Conservation (phyloP, 1,140 invertebrate genomes). For the Himalopsyche phryganea region DNA sequence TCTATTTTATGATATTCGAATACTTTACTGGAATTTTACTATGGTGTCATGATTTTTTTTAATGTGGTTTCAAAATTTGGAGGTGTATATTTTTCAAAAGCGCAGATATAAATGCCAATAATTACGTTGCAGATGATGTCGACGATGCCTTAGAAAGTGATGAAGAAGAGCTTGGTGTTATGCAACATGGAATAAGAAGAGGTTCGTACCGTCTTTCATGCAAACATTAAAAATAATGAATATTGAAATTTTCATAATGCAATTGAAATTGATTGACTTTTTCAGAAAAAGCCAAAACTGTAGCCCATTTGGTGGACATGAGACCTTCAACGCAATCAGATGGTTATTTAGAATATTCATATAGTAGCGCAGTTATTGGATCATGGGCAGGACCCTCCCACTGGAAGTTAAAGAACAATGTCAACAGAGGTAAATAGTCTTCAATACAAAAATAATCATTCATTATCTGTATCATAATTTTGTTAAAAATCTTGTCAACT, state of each 20-base stretch:
- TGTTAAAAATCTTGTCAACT: no score
- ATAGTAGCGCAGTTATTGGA: slow-evolving; percentile 54
- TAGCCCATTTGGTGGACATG: slow-evolving; percentile 43
- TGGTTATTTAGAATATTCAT: slow-evolving; percentile 66
- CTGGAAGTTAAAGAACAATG: slow-evolving; percentile 62
- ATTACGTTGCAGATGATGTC: slow-evolving; percentile 44
- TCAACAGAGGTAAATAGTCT: slow-evolving; percentile 42
- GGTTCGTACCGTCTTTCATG: slow-evolving; percentile 21
- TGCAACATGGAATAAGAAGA: slow-evolving; percentile 39
- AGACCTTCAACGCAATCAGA: slow-evolving; percentile 40
- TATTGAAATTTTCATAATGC: no score
- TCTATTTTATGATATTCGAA: background rate
- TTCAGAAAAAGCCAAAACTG: slow-evolving; percentile 32
- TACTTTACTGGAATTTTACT: no score
- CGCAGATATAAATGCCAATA: no score
- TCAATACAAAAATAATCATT: slow-evolving; percentile 36
- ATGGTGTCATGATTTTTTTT: no score
- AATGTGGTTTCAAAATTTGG: no score
- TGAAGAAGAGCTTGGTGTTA: slow-evolving; percentile 46
- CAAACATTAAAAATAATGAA: no score
- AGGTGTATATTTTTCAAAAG: no score
- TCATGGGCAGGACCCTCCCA: slow-evolving; percentile 75
- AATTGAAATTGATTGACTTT: background rate
- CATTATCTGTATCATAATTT: no score
- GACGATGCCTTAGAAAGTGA: slow-evolving; percentile 45